These are phyloP conservation scores for Anoplolepis gracilipes DNA, from an alignment of 1,140 invertebrate genomes.

Conservation along the genomic window DNA sequence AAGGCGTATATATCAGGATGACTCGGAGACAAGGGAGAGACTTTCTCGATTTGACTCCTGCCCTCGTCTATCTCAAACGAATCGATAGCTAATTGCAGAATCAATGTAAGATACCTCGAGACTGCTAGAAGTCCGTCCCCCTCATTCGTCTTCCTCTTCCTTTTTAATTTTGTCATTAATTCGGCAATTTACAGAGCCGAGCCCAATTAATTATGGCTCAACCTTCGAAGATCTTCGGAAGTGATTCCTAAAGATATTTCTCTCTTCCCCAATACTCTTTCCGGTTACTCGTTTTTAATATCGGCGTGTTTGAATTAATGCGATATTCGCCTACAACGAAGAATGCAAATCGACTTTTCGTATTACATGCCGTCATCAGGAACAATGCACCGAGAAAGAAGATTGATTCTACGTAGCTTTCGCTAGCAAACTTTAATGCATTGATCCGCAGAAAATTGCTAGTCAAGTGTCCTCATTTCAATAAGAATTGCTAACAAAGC, in stretches of 20 bases:
- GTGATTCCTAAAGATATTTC: slow-evolving; percentile 37
- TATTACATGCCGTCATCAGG: slow-evolving; percentile 20
- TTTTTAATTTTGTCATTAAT: slow-evolving; percentile 58
- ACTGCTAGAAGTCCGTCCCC: slow-evolving; percentile 33
- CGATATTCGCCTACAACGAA: slow-evolving; percentile 28
- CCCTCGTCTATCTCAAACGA: slow-evolving; percentile 30
- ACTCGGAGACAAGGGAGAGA: slow-evolving; percentile 62
- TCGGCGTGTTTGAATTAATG: slow-evolving; percentile 31
- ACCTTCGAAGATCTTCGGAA: slow-evolving; percentile 13
- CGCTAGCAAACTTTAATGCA: slow-evolving; percentile 1
- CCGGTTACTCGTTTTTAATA: neutral
- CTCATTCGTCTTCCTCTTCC: slow-evolving; percentile 21
- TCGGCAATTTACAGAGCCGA: slow-evolving; percentile 32
- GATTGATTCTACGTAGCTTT: slow-evolving; percentile 5
- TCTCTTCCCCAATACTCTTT: slow-evolving; percentile 1
- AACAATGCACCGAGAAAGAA: slow-evolving; percentile 13
- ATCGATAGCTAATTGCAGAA: slow-evolving; percentile 71
- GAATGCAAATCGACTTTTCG: slow-evolving; percentile 43
- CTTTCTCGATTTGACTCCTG: slow-evolving; percentile 69
- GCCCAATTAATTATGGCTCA: slow-evolving; percentile 17
- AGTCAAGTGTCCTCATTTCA: slow-evolving; percentile 25
- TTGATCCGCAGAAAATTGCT: slow-evolving; percentile 26
- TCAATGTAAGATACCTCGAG: slow-evolving; percentile 68
- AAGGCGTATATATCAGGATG: slow-evolving; percentile 22
- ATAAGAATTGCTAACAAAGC: neutral